Conservation (phyloP, 1,140 invertebrate species). For the Acromyrmex echinatior region DNA sequence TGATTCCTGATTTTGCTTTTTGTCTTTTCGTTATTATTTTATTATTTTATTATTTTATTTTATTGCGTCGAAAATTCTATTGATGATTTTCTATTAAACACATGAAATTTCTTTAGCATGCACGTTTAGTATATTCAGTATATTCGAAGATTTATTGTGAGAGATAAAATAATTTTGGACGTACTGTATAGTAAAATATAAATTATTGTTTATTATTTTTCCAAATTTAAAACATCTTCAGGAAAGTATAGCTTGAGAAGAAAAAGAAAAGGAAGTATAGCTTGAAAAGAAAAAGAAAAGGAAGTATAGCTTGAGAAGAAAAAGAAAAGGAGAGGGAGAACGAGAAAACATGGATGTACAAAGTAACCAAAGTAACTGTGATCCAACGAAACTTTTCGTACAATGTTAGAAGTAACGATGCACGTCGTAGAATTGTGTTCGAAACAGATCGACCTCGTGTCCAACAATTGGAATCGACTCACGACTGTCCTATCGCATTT, state of each 20-base stretch:
- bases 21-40: background rate
- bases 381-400: slow-evolving; percentile 41
- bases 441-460: background rate
- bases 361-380: slow-evolving; percentile 32
- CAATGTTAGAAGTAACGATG: slow-evolving; percentile 48
- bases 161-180: background rate
- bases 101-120: background rate
- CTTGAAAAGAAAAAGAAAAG: background rate
- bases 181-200: background rate
- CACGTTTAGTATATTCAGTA: background rate
- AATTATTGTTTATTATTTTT: background rate
- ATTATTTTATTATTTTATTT: background rate
- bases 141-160: too few relatives aligned
- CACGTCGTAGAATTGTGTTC: slow-evolving; percentile 21
- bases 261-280: background rate
- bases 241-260: background rate
- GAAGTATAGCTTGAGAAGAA: background rate
- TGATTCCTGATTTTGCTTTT: background rate
- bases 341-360: background rate
- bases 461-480: slow-evolving; percentile 35
- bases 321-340: background rate
- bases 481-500: slow-evolving; percentile 5
- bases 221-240: slow-evolving; percentile 10
- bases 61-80: background rate
- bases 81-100: background rate